Conservation (phyloP, 2,797 vertebrate genomes). For the Echeneis naucrates region DNA sequence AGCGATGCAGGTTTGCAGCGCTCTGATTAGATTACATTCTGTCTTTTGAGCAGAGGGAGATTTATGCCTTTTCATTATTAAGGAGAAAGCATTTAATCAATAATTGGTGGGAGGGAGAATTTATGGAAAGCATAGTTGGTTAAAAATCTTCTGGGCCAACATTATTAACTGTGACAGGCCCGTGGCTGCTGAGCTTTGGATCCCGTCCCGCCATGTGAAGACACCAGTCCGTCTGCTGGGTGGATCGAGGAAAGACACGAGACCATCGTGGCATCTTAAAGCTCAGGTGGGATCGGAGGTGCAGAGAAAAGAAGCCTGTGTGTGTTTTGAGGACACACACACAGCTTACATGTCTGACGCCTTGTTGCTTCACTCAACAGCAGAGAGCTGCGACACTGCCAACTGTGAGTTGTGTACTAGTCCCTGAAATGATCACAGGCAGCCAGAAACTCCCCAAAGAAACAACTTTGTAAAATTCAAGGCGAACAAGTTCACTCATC, state of each 20-base stretch:
- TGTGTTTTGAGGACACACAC: conserved; percentile 21
- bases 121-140: conserved; percentile 67
- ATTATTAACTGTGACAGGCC: conserved; percentile 71
- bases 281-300: conserved; percentile 32
- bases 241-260: conserved; percentile 59
- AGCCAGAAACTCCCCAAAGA: conserved; percentile 56
- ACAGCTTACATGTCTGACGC: conserved; percentile 39
- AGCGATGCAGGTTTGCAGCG: conserved; percentile 69
- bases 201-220: conserved; percentile 37
- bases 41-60: conserved; percentile 75
- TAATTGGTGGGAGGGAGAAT: conserved; percentile 73
- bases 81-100: conserved; percentile 83
- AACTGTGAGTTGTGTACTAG: conserved; percentile 54
- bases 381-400: conserved; percentile 51
- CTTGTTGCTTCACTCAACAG: conserved; percentile 41
- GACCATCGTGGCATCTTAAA: conserved; percentile 41
- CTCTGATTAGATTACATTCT: conserved; percentile 81
- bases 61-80: conserved; percentile 82
- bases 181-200: conserved; percentile 60
- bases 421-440: conserved; percentile 69
- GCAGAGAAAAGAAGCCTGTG: conserved; percentile 2
- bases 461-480: conserved; percentile 60
- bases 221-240: conserved; percentile 57
- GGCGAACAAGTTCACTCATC: conserved; percentile 60
- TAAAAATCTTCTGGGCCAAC: conserved; percentile 69